Evolutionary conservation across 23 tunicate species (phyloP), one percentile per base, ranked within the genome.

Genomic region (Halocynthia aurantium): DNA sequence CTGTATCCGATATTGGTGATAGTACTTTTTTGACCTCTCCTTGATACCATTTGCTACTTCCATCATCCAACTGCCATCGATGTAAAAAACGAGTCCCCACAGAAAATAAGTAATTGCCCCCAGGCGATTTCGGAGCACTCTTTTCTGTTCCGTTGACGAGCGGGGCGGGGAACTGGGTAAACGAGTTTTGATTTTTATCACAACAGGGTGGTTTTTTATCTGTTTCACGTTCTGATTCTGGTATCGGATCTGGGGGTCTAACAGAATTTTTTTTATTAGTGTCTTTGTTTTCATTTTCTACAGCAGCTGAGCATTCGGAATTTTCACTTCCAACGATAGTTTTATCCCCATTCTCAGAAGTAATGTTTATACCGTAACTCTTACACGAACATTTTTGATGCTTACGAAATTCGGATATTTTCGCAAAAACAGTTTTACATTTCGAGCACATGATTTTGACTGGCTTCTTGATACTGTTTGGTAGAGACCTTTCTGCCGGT

Each of bases 1-100:
- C 55, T 5, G 44, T 15, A 9, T 51, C 75, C 8, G 63, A 18
- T 6, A 83, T 9, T 8, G 84, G 11, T 5, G 85, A 69, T 8
- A 74, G 51, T 20, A 85, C 74, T 67, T 72, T 85, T 31, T 31
- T 31, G 11, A 74, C 78, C 31, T 74, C 78, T 8, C 96, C 96
- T 53, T 84, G 77, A 75, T 84, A 89, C 96, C 96, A 89, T 57
- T 62, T 74, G 67, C 96, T 89, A 6, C 64, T 69, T 6, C 85
- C 88, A n/a, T 52, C 56, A 55, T 78, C 85, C 8, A 87, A 75
- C 71, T 89, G 96, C 96, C 96, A 89, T 6, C 96, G 85, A 76
- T 89, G 96, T 17, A 89, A 57, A 72, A 89, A 62, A 8, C 62
- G 73, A 17, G 96, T 80, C 6, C 96, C 96, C 15, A 81, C 81